Base-by-base conservation (phyloP, 2,888 invertebrate species). In the Trissolcus japonicus region DNA sequence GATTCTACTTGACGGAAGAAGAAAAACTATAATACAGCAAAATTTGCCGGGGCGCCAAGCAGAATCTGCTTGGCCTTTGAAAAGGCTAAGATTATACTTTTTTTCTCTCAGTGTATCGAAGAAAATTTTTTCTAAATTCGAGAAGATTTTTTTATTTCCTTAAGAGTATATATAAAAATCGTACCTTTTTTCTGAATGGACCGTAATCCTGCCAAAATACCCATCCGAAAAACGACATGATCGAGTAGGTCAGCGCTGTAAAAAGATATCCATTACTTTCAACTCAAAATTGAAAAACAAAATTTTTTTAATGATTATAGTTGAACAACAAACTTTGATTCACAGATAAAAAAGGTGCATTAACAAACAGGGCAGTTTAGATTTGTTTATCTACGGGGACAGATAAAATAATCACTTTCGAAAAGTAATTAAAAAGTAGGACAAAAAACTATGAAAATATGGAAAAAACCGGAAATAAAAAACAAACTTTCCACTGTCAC, bases 181-280 rank as follows among this genome's bases (percentile, higher is more conserved):
- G 89, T 89, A 93, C 97, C 96, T 90, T 93, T 93, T 85, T 94
- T 95, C 78, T 91, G 91, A 84, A 95, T 93, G 11, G 98, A 98
- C 61, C 98, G 91, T 29, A 99, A 91, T 3, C 95, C 96, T 9
- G 98, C 97, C 82, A 99, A 90, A 35, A 98, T 90, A 3, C 98
- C 99, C 95, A 98, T 96, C 65, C 99, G 93, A 89, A 95, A 98
- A 90, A 98, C 94, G 19, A 99, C 95, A 92, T 97, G 97, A 82
- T 96, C 95, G 84, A 99, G 90, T 76, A 94, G 90, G 79, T 92
- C 93, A 43, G 96, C 96, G 87, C 98, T 98, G 90, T 51, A 74
- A 51, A 69, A 51, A 56, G 60, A 2, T 1, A 35, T 11, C 11
- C 9, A 1, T 6, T 29, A 35, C 9, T 9, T 35, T 19, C 1